Conservation (phyloP, 2,797 vertebrate genomes). For the Chlorospingus semifuscus region DNA sequence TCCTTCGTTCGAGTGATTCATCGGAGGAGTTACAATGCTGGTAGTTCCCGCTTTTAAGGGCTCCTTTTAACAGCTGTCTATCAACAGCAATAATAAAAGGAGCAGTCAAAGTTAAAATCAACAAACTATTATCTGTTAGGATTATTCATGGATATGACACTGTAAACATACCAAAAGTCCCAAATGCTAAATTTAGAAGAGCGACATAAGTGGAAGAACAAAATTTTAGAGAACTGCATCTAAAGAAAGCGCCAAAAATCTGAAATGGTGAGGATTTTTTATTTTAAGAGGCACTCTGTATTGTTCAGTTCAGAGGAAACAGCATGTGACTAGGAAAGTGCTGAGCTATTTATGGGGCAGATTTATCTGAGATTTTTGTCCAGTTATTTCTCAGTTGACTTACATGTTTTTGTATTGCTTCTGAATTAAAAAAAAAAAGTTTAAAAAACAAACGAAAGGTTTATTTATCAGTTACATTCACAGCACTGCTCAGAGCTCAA, state of each 20-base stretch:
- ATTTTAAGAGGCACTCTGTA: not conserved
- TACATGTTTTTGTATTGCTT: not conserved
- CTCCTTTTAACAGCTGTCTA: not conserved
- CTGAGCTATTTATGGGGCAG: not conserved
- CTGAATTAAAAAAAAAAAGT: not conserved
- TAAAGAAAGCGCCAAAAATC: conserved; percentile 10
- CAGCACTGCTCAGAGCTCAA: not conserved
- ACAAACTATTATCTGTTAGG: conserved; percentile 13
- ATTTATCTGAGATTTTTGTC: not conserved
- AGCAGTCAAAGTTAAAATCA: conserved; percentile 9
- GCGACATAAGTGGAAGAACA: not conserved
- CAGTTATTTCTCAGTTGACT: not conserved
- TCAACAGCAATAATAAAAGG: conserved; percentile 13
- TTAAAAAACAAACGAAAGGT: not conserved
- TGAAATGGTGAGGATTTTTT: not conserved
- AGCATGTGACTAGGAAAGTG: not conserved
- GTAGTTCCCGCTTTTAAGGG: not conserved
- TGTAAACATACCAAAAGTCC: conserved; percentile 5
- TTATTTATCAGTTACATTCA: not conserved
- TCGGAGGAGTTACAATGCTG: not conserved
- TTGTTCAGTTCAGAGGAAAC: not conserved
- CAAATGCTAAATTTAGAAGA: conserved; percentile 43
- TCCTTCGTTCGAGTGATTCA: not conserved
- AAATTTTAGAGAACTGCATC: conserved; percentile 44
- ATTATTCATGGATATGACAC: conserved; percentile 20